Evolutionary conservation across 1,140 invertebrate genomes (phyloP), one percentile per base, ranked within the genome.

Genomic region (Physella acuta): DNA sequence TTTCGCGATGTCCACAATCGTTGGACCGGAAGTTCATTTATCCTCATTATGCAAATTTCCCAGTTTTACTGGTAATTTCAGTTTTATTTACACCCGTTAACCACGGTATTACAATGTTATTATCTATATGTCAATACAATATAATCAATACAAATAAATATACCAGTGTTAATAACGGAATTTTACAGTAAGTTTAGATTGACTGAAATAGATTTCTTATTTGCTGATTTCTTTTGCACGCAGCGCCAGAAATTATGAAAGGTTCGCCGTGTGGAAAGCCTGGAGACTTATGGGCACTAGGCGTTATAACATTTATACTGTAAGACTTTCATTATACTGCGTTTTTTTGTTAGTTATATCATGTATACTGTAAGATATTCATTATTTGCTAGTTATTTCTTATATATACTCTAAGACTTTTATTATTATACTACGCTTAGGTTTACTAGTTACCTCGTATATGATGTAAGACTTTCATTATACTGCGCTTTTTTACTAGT

Each of bases 211-310:
- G n/a, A n/a, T n/a, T n/a, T n/a, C n/a, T n/a, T n/a, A n/a, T n/a
- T n/a, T n/a, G n/a, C n/a, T n/a, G n/a, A n/a, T n/a, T 58, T 11
- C 4, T 30, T 11, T 33, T 58, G 8, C 20, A 2, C 33, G 39
- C 59, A 61, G 59, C 59, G 36, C 59, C 59, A 24, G 59, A 61
- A 44, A 30, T 61, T 44, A 26, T 61, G 24, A 61, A 61, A 24
- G 36, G 36, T 5, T 14, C 3, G 17, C 33, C 14, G 4, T 2
- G 4, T 44, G 59, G 36, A 24, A 37, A 24, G 17, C 16, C 36
- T 61, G 33, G 33, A n/a, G 59, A 61, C 17, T 37, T 61, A 36
- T 61, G 59, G 59, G 28, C 33, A n/a, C 24, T 61, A n/a, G 59
- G 59, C 24, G 36, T 39, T 34, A 61, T 61, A 36, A 1, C 37